These are phyloP conservation scores for Tetragonisca angustula DNA, from an alignment of 2,888 invertebrate species.

Conservation along the genomic window DNA sequence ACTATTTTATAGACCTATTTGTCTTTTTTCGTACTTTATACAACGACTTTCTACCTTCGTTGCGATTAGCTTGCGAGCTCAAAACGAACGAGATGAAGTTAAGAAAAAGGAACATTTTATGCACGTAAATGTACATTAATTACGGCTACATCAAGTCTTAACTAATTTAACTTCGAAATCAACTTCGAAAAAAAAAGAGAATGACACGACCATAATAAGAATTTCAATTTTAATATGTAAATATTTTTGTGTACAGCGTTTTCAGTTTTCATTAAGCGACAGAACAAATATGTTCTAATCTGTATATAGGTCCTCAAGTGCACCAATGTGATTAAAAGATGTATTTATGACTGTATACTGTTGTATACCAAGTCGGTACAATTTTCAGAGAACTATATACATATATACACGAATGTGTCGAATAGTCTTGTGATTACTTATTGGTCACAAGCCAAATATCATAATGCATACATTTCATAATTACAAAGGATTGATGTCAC, in stretches of 20 bases:
- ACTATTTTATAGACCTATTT: slow-evolving; percentile 9
- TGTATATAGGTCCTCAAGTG: slow-evolving; percentile 36
- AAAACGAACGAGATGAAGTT: slow-evolving; percentile 3
- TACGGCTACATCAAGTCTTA: slow-evolving; percentile 9
- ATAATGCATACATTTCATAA: slow-evolving; percentile 7
- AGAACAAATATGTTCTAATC: slow-evolving; percentile 21
- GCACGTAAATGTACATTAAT: slow-evolving; percentile 5
- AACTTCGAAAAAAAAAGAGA: neutral
- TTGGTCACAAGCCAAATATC: neutral
- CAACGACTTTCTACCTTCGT: slow-evolving; percentile 23
- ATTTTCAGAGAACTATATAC: slow-evolving; percentile 9
- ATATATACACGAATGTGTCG: slow-evolving; percentile 17
- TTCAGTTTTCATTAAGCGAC: slow-evolving; percentile 17
- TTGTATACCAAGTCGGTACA: slow-evolving; percentile 12
- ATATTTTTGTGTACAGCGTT: slow-evolving; percentile 51
- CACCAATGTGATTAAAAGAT: neutral
- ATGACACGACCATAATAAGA: neutral
- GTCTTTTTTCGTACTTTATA: slow-evolving; percentile 46
- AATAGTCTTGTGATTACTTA: too few species aligned
- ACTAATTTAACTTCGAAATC: neutral
- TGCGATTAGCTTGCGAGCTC: slow-evolving; percentile 17
- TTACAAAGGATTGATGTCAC: neutral
- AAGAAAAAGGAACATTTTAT: neutral
- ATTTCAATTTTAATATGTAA: slow-evolving; percentile 45
- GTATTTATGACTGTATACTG: slow-evolving; percentile 8